Conservation (phyloP, 2,888 invertebrate species). For the Dinocampus coccinellae region DNA sequence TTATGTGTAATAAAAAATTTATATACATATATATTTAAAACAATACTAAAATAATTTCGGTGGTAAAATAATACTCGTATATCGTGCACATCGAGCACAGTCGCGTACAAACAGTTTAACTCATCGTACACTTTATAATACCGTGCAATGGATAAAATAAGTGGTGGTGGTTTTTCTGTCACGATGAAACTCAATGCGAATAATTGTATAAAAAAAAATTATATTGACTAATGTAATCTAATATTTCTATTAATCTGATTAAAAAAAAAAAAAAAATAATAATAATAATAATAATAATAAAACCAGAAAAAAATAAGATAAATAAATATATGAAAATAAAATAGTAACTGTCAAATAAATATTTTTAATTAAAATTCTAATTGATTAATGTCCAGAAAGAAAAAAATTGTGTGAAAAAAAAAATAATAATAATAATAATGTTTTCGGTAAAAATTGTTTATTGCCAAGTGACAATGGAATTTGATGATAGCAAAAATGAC, state of each 20-base stretch:
- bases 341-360: background rate
- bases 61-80: background rate
- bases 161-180: too few species aligned
- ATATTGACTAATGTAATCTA: background rate
- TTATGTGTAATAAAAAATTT: background rate
- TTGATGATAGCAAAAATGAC: constrained; percentile 47
- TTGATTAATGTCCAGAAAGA: background rate
- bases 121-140: background rate
- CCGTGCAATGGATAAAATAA: background rate
- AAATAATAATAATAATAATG: too few species aligned
- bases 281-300: too few species aligned
- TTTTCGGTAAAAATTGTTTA: constrained; percentile 66
- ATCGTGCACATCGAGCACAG: background rate
- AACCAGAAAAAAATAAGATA: background rate
- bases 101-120: background rate
- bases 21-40: constrained; percentile 1
- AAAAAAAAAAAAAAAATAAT: too few species aligned
- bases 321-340: too few species aligned
- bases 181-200: too few species aligned
- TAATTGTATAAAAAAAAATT: background rate
- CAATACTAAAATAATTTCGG: background rate
- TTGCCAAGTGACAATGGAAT: constrained; percentile 66
- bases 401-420: constrained; percentile 12
- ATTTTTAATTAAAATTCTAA: background rate
- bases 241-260: background rate